A percentile compares a stretch with the other conserved stretches of the same genome.
Evolutionary conservation across 2,888 invertebrate species (phyloP).

Genomic region (Protophormia terraenovae): DNA sequence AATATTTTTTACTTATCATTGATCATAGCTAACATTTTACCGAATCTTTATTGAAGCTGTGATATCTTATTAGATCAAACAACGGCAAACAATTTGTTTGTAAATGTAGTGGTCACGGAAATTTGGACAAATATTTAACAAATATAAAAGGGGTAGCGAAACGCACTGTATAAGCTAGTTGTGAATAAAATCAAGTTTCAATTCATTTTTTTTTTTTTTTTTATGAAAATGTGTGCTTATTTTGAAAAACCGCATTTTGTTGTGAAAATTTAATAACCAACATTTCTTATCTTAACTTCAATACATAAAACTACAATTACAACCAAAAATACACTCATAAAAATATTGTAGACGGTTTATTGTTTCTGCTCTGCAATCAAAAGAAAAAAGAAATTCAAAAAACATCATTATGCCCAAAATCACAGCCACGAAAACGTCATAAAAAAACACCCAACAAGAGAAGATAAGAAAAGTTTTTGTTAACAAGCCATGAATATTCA

Average conservation of each 20-base stretch:
- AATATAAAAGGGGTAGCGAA: no score
- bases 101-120: no score
- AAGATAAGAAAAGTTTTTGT: slow-evolving; percentile 68
- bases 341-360: slow-evolving; percentile 39
- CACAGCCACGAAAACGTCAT: slow-evolving; percentile 30
- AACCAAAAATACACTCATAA: slow-evolving; percentile 21
- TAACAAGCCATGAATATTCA: slow-evolving; percentile 67
- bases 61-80: no score
- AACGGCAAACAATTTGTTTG: no score
- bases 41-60: no score
- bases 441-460: slow-evolving; percentile 41
- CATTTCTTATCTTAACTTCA: background rate
- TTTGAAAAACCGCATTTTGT: background rate
- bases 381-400: background rate
- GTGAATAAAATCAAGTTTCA: no score
- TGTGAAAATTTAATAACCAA: background rate
- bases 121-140: no score
- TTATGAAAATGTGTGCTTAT: no score
- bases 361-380: background rate
- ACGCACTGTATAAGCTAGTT: no score
- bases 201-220: no score
- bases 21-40: no score
- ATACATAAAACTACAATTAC: slow-evolving; percentile 34
- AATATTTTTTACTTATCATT: no score
- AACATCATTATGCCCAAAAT: background rate